Conservation (phyloP, 2,113 vertebrate species). For the Aleadryas rufinucha region DNA sequence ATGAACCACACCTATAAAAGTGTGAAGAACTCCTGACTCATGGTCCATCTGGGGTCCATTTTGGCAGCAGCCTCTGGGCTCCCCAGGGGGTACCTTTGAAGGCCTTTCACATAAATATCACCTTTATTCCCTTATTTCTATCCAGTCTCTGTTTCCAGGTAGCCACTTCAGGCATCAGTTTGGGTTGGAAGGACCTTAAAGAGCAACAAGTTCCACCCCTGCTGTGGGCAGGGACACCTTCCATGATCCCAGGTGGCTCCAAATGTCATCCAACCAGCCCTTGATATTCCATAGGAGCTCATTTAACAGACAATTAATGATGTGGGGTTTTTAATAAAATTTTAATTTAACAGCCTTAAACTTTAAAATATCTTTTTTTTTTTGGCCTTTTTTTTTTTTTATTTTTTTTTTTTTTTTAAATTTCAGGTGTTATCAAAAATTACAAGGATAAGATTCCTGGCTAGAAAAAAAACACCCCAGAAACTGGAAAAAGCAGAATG, state of each 20-base stretch:
- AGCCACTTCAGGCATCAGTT: too few relatives aligned
- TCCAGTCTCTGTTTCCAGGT: too few relatives aligned
- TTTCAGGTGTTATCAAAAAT: neutral
- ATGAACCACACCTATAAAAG: too few relatives aligned
- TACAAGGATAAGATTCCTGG: neutral
- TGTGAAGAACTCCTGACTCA: too few relatives aligned
- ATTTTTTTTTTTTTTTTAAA: neutral
- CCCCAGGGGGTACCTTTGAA: too few relatives aligned
- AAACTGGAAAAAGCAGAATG: neutral
- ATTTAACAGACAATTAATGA: neutral
- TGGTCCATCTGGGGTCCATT: too few relatives aligned
- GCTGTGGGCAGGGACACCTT: neutral
- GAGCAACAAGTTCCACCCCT: neutral
- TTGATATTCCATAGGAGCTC: neutral
- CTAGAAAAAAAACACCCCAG: neutral
- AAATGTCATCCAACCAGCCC: neutral
- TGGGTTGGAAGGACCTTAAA: neutral
- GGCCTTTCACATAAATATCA: too few relatives aligned
- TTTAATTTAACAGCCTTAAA: neutral
- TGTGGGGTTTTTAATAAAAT: neutral
- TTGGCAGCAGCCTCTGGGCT: too few relatives aligned
- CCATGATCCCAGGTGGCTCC: neutral
- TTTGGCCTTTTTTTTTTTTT: neutral
- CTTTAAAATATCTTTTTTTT: neutral
- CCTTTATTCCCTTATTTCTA: too few relatives aligned